These are phyloP conservation scores for Harpagifer antarcticus DNA, from an alignment of 2,797 vertebrate genomes.

Conservation along the genomic window DNA sequence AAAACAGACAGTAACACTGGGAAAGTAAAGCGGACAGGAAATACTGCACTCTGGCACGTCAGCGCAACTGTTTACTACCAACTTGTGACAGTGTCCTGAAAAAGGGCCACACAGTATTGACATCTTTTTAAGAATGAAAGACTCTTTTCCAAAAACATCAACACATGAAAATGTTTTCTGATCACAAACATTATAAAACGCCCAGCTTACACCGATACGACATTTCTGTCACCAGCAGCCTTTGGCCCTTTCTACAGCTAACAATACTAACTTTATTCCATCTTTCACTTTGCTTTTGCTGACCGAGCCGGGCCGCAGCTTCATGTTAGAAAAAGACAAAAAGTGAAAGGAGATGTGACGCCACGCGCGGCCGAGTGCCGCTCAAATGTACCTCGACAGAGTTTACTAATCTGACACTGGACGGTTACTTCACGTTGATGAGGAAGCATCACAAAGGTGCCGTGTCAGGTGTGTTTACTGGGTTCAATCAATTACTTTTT, in stretches of 20 bases:
- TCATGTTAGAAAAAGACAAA: constrained; percentile 32
- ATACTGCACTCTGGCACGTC: constrained; percentile 60
- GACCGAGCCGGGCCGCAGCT: constrained; percentile 16
- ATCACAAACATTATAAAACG: constrained; percentile 31
- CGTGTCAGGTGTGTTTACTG: constrained; percentile 17
- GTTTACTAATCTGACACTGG: constrained; percentile 34
- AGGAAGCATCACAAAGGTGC: constrained; percentile 26
- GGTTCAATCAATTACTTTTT: background rate
- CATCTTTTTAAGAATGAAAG: constrained; percentile 11
- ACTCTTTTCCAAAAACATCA: constrained; percentile 3
- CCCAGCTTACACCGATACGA: constrained; percentile 20
- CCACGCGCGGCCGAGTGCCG: constrained; percentile 20
- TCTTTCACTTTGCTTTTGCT: constrained; percentile 10
- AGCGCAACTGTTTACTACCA: constrained; percentile 17
- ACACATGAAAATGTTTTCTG: constrained; percentile 10
- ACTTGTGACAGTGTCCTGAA: constrained; percentile 17
- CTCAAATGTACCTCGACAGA: constrained; percentile 38
- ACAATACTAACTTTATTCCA: constrained; percentile 14
- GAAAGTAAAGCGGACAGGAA: constrained; percentile 53
- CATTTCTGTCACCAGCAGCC: constrained; percentile 32
- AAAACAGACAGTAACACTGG: constrained; percentile 59
- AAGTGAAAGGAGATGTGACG: constrained; percentile 63
- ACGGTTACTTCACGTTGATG: constrained; percentile 9
- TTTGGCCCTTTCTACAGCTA: constrained; percentile 33
- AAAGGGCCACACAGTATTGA: constrained; percentile 4